These are phyloP conservation scores for Chorisops tibialis DNA, from an alignment of 2,888 invertebrate genomes.

Conservation along the genomic window DNA sequence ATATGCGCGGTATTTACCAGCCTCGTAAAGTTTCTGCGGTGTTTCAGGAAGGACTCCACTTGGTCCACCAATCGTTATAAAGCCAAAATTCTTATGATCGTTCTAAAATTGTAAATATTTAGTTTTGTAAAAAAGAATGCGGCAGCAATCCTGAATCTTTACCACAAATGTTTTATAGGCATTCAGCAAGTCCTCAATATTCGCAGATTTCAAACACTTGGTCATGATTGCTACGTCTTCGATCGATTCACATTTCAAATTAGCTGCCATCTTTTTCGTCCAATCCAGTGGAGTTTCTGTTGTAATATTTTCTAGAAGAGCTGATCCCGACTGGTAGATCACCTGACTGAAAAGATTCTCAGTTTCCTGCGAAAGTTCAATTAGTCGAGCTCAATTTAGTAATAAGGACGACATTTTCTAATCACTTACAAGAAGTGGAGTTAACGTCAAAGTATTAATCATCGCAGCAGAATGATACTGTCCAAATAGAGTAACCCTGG, in stretches of 20 bases:
- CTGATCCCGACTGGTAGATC: conserved; percentile 52
- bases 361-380: conserved; percentile 29
- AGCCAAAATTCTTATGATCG: not conserved
- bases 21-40: conserved; percentile 4
- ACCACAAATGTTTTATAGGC: conserved; percentile 10
- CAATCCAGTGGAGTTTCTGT: conserved; percentile 42
- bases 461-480: conserved; percentile 52
- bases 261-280: conserved; percentile 45
- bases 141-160: not conserved
- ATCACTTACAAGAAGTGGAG: conserved; percentile 42
- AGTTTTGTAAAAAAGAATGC: too few relatives aligned
- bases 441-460: conserved; percentile 45
- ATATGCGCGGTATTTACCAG: conserved; percentile 5
- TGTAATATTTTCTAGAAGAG: conserved; percentile 49
- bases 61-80: conserved; percentile 17
- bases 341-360: conserved; percentile 49
- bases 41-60: not conserved
- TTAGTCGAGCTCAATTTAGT: too few relatives aligned
- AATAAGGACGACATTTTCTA: too few relatives aligned
- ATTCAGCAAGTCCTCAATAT: not conserved
- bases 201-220: conserved; percentile 39
- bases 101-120: not conserved
- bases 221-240: conserved; percentile 40
- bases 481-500: conserved; percentile 50
- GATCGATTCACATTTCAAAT: conserved; percentile 40